A percentile compares a stretch with the other conserved stretches of the same genome.
Evolutionary conservation across 2,888 invertebrate species (phyloP).

Genomic region (Aethes cnicana): DNA sequence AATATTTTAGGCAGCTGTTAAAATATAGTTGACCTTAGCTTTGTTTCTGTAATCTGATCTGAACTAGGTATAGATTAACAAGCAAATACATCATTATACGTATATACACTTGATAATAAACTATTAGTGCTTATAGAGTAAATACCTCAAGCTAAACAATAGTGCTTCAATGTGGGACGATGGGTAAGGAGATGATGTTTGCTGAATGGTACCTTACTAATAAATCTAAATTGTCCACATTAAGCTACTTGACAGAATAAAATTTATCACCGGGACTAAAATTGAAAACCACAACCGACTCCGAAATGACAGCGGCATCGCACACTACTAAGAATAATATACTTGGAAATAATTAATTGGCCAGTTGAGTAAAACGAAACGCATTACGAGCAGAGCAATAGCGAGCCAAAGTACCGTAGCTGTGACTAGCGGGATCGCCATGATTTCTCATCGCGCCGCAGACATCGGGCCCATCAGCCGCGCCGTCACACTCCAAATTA

Average conservation of each 20-base stretch:
- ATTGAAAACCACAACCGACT: constrained; percentile 15
- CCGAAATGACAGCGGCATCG: constrained; percentile 11
- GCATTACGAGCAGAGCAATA: constrained; percentile 70
- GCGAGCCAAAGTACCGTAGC: constrained; percentile 75
- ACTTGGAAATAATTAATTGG: constrained; percentile 68
- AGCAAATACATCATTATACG: background rate
- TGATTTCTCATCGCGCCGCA: constrained; percentile 65
- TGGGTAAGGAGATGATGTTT: too few species aligned
- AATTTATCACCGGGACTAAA: constrained; percentile 13
- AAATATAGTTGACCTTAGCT: constrained; percentile 32
- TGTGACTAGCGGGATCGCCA: constrained; percentile 71
- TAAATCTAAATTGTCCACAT: background rate
- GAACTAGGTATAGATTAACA: too few species aligned
- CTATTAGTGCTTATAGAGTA: too few species aligned
- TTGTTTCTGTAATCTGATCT: constrained; percentile 1
- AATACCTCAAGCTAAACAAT: too few species aligned
- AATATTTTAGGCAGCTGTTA: constrained; percentile 46
- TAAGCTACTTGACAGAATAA: constrained; percentile 7
- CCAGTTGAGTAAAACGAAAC: constrained; percentile 68
- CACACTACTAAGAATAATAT: constrained; percentile 45
- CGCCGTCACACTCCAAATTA: constrained; percentile 66
- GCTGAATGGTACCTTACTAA: background rate
- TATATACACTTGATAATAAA: too few species aligned
- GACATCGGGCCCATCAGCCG: constrained; percentile 33
- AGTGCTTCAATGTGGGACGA: too few species aligned